Percentiles rank a stretch among this genome's conserved stretches.
Evolutionary conservation across 1,140 invertebrate genomes (phyloP).

Genomic region (Nasonia vitripennis): DNA sequence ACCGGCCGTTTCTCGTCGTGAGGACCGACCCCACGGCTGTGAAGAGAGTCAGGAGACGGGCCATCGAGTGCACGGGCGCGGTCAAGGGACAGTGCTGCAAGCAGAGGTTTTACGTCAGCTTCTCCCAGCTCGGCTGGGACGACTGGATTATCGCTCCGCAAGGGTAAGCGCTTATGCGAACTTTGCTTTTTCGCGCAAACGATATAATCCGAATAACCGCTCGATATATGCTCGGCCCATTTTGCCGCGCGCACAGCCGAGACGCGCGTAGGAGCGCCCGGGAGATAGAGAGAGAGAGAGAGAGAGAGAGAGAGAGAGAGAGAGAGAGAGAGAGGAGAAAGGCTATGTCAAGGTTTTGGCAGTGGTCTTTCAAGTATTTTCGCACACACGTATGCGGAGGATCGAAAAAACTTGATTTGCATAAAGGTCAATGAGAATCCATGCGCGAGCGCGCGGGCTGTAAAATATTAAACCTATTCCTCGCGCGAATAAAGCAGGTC

Average conservation of each 20-base stretch:
- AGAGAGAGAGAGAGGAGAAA: conserved; percentile 16
- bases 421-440: conserved; percentile 46
- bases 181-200: background rate
- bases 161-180: conserved; percentile 69
- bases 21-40: conserved; percentile 82
- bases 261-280: background rate
- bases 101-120: conserved; percentile 92
- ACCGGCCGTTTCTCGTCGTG: conserved; percentile 90
- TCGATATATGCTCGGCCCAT: conserved; percentile 22
- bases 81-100: conserved; percentile 90
- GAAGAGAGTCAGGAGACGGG: conserved; percentile 84
- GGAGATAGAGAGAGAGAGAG: too few species aligned
- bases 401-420: conserved; percentile 39
- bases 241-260: conserved; percentile 15
- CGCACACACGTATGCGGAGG: background rate
- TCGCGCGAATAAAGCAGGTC: conserved; percentile 9
- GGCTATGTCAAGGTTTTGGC: conserved; percentile 54
- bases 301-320: too few species aligned
- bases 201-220: conserved; percentile 7
- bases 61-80: conserved; percentile 87
- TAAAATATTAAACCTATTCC: conserved; percentile 33
- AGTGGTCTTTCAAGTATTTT: conserved; percentile 42
- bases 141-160: conserved; percentile 95
- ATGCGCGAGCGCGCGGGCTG: background rate
- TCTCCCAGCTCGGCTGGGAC: conserved; percentile 93